Evolutionary conservation across 2,888 invertebrate genomes (phyloP).

Genomic region (Leptopilina myrica): DNA sequence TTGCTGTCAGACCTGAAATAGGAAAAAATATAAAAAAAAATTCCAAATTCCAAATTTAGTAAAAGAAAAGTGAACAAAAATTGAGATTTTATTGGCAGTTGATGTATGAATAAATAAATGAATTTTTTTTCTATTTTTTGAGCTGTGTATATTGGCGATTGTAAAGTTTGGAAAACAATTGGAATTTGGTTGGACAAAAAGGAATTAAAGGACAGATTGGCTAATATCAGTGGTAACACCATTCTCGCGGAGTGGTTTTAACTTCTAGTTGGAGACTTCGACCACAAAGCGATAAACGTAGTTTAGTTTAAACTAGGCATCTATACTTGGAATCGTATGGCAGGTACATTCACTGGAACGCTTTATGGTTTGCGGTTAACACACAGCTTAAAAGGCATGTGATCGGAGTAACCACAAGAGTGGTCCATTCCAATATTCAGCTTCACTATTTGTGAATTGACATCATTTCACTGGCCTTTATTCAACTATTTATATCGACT

Average conservation of each 20-base stretch:
- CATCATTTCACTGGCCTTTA: slow-evolving; percentile 5
- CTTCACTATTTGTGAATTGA: slow-evolving; percentile 2
- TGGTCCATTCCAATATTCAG: slow-evolving; percentile 30
- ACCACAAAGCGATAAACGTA: slow-evolving; percentile 58
- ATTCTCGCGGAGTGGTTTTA: slow-evolving; percentile 53
- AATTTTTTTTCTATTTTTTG: too few species aligned
- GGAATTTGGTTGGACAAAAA: slow-evolving; percentile 4
- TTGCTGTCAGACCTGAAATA: too few species aligned
- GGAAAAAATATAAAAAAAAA: too few species aligned
- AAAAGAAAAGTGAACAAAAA: too few species aligned
- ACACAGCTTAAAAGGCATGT: slow-evolving; percentile 34
- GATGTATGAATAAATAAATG: too few species aligned
- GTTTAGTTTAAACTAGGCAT: slow-evolving; percentile 46
- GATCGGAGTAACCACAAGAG: slow-evolving; percentile 36
- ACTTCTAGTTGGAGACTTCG: slow-evolving; percentile 54
- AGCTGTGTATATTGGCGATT: too few species aligned
- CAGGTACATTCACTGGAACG: slow-evolving; percentile 45
- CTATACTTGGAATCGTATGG: slow-evolving; percentile 50
- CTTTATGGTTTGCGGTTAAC: slow-evolving; percentile 52
- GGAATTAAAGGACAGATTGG: slow-evolving; percentile 38
- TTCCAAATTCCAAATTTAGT: too few species aligned
- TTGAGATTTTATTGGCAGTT: too few species aligned
- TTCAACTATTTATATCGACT: slow-evolving; percentile 18
- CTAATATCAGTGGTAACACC: slow-evolving; percentile 44
- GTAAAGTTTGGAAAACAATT: too few species aligned